phyloP scores from a whole-genome alignment of 1,140 invertebrate genomes.

The Panulirus ornatus region DNA sequence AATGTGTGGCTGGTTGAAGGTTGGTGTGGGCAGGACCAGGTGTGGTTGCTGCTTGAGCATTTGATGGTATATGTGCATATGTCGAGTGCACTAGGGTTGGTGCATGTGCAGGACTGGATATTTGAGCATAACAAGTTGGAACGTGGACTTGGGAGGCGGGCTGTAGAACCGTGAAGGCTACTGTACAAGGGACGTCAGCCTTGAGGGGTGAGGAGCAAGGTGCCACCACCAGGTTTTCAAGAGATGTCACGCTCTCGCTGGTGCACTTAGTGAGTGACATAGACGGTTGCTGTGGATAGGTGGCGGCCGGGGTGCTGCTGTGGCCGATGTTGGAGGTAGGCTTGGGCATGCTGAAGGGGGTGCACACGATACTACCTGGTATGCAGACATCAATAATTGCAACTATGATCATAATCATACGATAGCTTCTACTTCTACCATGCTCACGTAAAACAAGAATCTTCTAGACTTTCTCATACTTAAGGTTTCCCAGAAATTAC shows the following conservation, averaged over 20 bases:
- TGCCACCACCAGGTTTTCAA: slow-evolving; percentile 81
- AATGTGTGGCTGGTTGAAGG: slow-evolving; percentile 86
- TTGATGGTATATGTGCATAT: slow-evolving; percentile 72
- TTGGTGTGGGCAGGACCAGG: slow-evolving; percentile 81
- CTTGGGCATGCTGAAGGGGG: slow-evolving; percentile 69
- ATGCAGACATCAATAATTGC: slow-evolving; percentile 70
- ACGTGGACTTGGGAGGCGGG: slow-evolving; percentile 79
- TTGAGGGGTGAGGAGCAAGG: slow-evolving; percentile 77
- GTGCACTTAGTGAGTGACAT: slow-evolving; percentile 46
- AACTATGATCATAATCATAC: slow-evolving; percentile 37
- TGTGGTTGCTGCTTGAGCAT: slow-evolving; percentile 64
- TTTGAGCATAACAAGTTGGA: slow-evolving; percentile 37
- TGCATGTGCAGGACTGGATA: slow-evolving; percentile 62
- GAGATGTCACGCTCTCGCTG: slow-evolving; percentile 79
- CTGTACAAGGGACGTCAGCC: slow-evolving; percentile 76
- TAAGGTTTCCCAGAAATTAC: neutral
- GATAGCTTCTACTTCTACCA: slow-evolving; percentile 5
- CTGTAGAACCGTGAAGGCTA: slow-evolving; percentile 79
- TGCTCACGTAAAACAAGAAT: neutral
- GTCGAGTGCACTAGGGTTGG: slow-evolving; percentile 75
- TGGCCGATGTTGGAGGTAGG: slow-evolving; percentile 70
- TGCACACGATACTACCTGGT: slow-evolving; percentile 68
- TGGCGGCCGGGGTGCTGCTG: slow-evolving; percentile 67
- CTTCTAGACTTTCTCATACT: neutral
- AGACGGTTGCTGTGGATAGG: slow-evolving; percentile 60